Evolutionary conservation across 2,113 vertebrate species (phyloP).

Genomic region (Sceloporus tristichus): DNA sequence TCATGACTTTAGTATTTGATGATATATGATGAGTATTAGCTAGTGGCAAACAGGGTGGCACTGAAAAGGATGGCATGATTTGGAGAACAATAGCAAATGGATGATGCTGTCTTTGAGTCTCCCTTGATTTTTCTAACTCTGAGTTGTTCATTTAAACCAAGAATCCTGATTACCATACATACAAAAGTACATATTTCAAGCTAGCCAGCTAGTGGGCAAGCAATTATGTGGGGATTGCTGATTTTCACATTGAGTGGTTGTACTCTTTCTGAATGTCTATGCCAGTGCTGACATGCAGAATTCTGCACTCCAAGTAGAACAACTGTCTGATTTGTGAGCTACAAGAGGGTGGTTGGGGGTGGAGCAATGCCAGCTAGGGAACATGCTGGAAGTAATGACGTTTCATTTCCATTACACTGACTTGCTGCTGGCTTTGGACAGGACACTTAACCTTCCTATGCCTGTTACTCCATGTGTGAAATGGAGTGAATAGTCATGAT

Average conservation of each 20-base stretch:
- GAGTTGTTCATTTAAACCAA: not conserved
- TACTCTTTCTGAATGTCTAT: not conserved
- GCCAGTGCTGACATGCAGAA: not conserved
- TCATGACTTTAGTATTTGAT: too few species aligned
- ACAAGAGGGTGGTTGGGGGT: rapidly evolving
- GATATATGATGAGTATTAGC: too few species aligned
- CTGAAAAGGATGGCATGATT: too few species aligned
- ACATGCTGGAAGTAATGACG: not conserved
- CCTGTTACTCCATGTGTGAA: slow-evolving; percentile 43
- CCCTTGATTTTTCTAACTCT: too few species aligned
- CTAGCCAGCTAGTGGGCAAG: not conserved
- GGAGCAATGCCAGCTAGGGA: not conserved
- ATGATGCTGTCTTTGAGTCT: too few species aligned
- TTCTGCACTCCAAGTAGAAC: not conserved
- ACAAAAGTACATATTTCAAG: not conserved
- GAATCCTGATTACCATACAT: not conserved
- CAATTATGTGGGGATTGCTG: not conserved
- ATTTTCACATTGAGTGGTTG: not conserved
- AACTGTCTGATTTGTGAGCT: not conserved
- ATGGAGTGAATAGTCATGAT: slow-evolving; percentile 64
- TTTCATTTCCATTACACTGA: slow-evolving; percentile 27
- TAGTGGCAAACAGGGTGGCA: too few species aligned
- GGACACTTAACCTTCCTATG: slow-evolving; percentile 35
- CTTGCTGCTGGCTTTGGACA: slow-evolving; percentile 35
- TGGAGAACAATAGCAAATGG: too few species aligned